phyloP scores from a whole-genome alignment of 2,888 invertebrate species.

The Lithophane socia region DNA sequence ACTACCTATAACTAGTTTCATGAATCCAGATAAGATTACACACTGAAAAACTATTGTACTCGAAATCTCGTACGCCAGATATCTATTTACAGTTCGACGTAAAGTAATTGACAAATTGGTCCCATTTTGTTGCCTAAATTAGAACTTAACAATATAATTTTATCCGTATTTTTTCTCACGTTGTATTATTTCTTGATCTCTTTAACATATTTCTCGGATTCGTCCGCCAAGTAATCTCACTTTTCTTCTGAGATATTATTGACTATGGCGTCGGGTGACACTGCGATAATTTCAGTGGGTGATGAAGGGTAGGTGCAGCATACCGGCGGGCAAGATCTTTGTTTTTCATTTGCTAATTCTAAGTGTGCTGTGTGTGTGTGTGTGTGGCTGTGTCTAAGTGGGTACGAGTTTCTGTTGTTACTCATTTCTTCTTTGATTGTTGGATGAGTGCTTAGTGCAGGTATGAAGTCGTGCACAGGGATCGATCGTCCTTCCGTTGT shows the following conservation, averaged over 20 bases:
- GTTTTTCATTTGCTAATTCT: constrained; percentile 30
- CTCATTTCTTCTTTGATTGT: constrained; percentile 39
- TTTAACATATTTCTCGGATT: constrained; percentile 74
- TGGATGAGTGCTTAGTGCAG: constrained; percentile 44
- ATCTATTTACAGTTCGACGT: constrained; percentile 26
- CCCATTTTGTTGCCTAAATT: constrained; percentile 3
- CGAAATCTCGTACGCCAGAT: constrained; percentile 5
- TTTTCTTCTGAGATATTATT: constrained; percentile 81
- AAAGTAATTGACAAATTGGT: constrained; percentile 30
- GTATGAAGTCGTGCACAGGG: constrained; percentile 38
- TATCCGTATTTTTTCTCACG: no score
- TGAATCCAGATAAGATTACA: constrained; percentile 4
- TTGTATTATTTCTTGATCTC: constrained; percentile 66
- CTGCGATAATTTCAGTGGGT: constrained; percentile 48
- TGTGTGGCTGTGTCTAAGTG: constrained; percentile 36
- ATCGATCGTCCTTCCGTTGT: constrained; percentile 56
- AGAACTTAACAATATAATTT: constrained; percentile 8
- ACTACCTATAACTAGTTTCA: not conserved
- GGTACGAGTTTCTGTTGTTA: constrained; percentile 38
- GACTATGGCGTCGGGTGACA: constrained; percentile 45
- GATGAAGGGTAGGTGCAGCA: constrained; percentile 53
- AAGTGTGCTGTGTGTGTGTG: no score
- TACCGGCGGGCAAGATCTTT: constrained; percentile 43
- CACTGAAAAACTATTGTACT: not conserved
- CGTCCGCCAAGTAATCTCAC: constrained; percentile 81